Conservation (phyloP, 1,140 invertebrate genomes). For the Stenopsyche tienmushanensis region DNA sequence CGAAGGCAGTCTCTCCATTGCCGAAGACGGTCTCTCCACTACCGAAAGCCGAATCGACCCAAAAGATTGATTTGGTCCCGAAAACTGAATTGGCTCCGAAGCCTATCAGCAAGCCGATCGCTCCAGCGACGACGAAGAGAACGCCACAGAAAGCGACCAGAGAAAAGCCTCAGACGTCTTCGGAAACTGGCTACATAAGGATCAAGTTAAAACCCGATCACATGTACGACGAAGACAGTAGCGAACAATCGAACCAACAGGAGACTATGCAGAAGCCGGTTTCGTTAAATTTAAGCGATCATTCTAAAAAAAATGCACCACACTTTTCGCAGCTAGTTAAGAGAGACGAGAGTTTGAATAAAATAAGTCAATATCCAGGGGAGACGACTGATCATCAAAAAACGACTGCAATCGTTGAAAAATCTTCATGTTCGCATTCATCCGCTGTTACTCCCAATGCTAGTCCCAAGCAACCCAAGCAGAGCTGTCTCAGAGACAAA, state of each 20-base stretch:
- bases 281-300: slow-evolving; percentile 50
- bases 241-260: slow-evolving; percentile 41
- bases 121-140: slow-evolving; percentile 39
- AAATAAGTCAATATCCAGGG: slow-evolving; percentile 34
- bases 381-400: slow-evolving; percentile 40
- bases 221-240: slow-evolving; percentile 59
- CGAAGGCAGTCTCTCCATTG: background rate
- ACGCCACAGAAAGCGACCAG: slow-evolving; percentile 24
- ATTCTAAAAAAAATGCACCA: slow-evolving; percentile 40
- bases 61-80: background rate
- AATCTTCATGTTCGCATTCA: slow-evolving; percentile 9
- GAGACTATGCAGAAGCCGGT: slow-evolving; percentile 50
- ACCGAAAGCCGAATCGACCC: background rate
- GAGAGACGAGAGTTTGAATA: slow-evolving; percentile 39
- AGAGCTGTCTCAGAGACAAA: slow-evolving; percentile 44
- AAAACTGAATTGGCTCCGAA: background rate
- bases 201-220: slow-evolving; percentile 66
- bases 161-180: slow-evolving; percentile 40
- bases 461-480: slow-evolving; percentile 50
- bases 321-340: slow-evolving; percentile 44
- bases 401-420: background rate
- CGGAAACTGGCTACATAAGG: slow-evolving; percentile 61
- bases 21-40: slow-evolving; percentile 1
- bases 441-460: slow-evolving; percentile 47
- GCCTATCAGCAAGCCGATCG: background rate